Percentiles rank a stretch among this genome's conserved stretches.
These are phyloP conservation scores for Byasa hedistus DNA, from an alignment of 2,888 invertebrate species.

Conservation along the genomic window DNA sequence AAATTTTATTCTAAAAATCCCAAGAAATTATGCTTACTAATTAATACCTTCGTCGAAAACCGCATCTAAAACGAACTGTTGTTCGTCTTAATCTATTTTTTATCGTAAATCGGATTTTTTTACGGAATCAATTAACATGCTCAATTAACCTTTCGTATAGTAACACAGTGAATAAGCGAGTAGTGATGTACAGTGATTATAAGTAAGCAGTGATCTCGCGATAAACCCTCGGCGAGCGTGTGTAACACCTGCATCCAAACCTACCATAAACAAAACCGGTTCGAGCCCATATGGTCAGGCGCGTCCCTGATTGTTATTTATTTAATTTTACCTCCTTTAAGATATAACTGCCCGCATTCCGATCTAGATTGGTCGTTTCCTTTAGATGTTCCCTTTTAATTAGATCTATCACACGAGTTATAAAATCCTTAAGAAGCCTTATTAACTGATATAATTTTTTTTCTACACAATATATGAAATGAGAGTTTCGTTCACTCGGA, in stretches of 20 bases:
- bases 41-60: no score
- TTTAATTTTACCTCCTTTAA: slow-evolving; percentile 56
- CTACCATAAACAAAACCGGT: slow-evolving; percentile 51
- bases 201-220: slow-evolving; percentile 26
- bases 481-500: no score
- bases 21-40: no score
- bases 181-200: slow-evolving; percentile 20
- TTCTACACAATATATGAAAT: no score
- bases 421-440: no score
- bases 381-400: slow-evolving; percentile 14
- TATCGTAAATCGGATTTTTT: no score
- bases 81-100: no score
- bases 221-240: slow-evolving; percentile 31
- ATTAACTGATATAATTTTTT: no score
- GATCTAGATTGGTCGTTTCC: slow-evolving; percentile 4
- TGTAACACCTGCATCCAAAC: slow-evolving; percentile 26
- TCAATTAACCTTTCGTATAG: not conserved
- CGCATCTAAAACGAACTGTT: no score
- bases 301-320: slow-evolving; percentile 61
- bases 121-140: no score
- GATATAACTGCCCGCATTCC: slow-evolving; percentile 61
- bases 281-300: slow-evolving; percentile 60
- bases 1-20: no score
- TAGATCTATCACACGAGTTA: slow-evolving; percentile 14
- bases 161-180: slow-evolving; percentile 8